Evolutionary conservation across 2,888 invertebrate genomes (phyloP), one percentile per base, ranked within the genome.

Genomic region (Microplitis deprimator): DNA sequence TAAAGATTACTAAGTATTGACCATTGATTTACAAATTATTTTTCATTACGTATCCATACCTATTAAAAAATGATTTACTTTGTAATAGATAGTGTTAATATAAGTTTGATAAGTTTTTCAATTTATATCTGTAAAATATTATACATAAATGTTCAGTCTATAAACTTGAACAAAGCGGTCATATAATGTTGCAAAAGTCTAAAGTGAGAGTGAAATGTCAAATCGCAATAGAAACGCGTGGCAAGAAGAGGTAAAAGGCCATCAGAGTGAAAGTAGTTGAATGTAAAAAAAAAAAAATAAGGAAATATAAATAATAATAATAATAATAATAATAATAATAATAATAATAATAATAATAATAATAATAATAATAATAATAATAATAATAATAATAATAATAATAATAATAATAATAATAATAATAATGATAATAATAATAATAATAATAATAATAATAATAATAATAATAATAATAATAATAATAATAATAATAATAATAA

Each of bases 201-300:
- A 7, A 13, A 41, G 41, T 65, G 41, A 64, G 67, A 73, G 65
- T 65, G 41, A 73, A 73, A 73, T 73, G 73, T 73, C 73, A 73
- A 16, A 61, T 73, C 67, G 73, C 29, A 50, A 73, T 41, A 20
- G 20, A 50, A 40, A 64, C 20, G 17, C 39, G 17, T 50, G 17
- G 6, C 5, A 72, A 64, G 41, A 40, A 64, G n/a, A 16, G 16
- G 41, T 13, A 50, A 65, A 67, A 67, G 60, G 61, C 59, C 38
- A 62, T 17, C 8, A 8, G n/a, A 60, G 67, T 64, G 41, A 72
- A 17, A 40, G 50, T 71, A 13, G n/a, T n/a, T 16, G 6, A 41
- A n/a, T 8, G 40, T 60, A 38, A 74, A 75, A 67, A 38, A 74
- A 75, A 67, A 40, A 2, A 38, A 17, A 62, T 50, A 10, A 40